Conservation (phyloP, 2,888 invertebrate genomes). For the Physocephala rufipes region DNA sequence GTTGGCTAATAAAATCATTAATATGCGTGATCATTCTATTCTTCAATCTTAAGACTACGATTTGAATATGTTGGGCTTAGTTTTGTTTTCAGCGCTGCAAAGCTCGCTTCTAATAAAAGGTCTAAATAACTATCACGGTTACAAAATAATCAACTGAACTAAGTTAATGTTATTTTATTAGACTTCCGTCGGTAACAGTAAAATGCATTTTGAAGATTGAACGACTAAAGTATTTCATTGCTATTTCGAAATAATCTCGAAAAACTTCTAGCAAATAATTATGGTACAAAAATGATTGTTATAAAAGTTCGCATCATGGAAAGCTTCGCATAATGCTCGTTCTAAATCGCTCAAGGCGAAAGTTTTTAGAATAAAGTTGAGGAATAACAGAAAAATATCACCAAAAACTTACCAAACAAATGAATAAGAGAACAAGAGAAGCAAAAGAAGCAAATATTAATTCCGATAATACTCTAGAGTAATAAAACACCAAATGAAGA, state of each 20-base stretch:
- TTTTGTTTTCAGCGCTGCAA: too few relatives aligned
- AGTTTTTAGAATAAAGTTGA: not conserved
- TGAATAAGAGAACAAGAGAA: not conserved
- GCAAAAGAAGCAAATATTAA: not conserved
- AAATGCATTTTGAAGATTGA: conserved; percentile 17
- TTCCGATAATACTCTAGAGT: not conserved
- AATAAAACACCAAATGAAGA: not conserved
- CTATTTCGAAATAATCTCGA: not conserved
- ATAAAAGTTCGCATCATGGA: not conserved
- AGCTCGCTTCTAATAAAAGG: too few relatives aligned
- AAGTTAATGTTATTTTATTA: not conserved
- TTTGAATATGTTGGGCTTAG: too few relatives aligned
- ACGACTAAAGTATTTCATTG: conserved; percentile 1
- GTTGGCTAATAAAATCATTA: too few relatives aligned
- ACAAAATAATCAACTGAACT: not conserved
- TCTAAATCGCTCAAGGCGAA: not conserved
- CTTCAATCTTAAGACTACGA: too few relatives aligned
- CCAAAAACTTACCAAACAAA: not conserved
- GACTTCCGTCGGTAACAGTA: not conserved
- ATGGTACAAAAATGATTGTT: not conserved
- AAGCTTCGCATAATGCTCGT: not conserved
- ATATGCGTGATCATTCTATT: too few relatives aligned
- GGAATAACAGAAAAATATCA: not conserved
- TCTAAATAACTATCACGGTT: not conserved
- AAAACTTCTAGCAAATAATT: not conserved